Conservation (phyloP, 2,888 invertebrate genomes). For the Alsophila aescularia region DNA sequence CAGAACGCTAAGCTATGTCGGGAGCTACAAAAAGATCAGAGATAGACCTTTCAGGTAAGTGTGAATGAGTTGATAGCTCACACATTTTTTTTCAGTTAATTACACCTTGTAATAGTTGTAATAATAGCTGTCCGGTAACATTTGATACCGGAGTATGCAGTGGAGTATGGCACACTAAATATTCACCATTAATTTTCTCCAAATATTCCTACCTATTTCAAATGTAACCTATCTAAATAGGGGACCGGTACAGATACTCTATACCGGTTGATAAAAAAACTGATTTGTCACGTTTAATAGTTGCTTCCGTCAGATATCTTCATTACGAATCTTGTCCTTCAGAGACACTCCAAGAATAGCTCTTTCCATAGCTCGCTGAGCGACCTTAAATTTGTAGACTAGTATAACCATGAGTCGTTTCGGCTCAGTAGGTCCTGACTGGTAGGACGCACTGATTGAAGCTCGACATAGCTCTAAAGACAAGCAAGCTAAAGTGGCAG, state of each 20-base stretch:
- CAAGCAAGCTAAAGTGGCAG: too few species aligned
- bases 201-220: not conserved
- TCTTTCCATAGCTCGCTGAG: too few species aligned
- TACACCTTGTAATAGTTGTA: not conserved
- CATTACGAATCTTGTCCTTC: too few species aligned
- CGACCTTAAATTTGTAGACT: too few species aligned
- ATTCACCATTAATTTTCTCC: not conserved
- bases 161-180: too few species aligned
- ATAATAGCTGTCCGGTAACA: not conserved
- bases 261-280: not conserved
- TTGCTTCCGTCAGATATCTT: too few species aligned
- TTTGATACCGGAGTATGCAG: too few species aligned
- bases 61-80: not conserved
- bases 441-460: too few species aligned
- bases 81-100: not conserved
- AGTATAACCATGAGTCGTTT: too few species aligned
- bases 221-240: not conserved
- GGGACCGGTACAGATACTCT: not conserved
- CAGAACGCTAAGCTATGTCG: conserved; percentile 69
- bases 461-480: too few species aligned
- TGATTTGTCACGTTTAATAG: not conserved
- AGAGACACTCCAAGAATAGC: too few species aligned
- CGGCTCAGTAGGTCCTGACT: too few species aligned
- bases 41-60: conserved; percentile 69
- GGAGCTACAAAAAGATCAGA: conserved; percentile 69